Base-by-base conservation (phyloP, 2,113 vertebrate genomes). In the Polypterus senegalus region DNA sequence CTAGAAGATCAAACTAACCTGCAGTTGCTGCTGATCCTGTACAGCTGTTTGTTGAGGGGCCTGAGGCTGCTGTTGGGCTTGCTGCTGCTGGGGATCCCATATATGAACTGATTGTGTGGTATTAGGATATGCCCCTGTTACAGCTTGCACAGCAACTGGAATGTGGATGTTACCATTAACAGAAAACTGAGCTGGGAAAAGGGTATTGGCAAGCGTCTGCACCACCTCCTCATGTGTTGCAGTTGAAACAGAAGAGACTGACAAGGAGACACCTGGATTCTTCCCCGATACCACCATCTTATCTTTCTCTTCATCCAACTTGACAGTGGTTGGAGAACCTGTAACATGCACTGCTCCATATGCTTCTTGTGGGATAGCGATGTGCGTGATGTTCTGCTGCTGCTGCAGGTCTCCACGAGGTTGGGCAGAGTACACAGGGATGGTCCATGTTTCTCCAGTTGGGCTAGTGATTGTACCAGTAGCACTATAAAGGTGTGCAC, bases 121-220 rank as follows among this genome's bases (percentile, higher is more conserved):
- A 54, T 89, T 85, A 76, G 92, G 91, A 76, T 98, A 98, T 0
- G 92, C 88, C 73, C 93, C 94, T 63, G 92, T 92, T 45, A 97
- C 91, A 1, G 96, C 93, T 82, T 99, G 96, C 74, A 98, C 94
- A 8, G 95, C 95, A 78, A 99, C 93, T 53, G 95, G 96, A 88
- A 97, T 97, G 88, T 99, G 96, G 83, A 99, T 93, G 86, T 98
- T 99, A 62, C 96, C 96, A 71, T 99, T 99, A 93, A 99, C 97
- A 27, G 27, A 27, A 74, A 99, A 99, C 86, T 99, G 96, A 2
- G 96, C 93, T 5, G 96, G 94, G 76, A 99, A 96, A 71, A 98
- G 88, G 1, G 89, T 89, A 69, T 89, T 91, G 70, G 88, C 88
- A 71, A 91, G 81, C 70, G 94, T 96, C 83, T 99, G 96, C 70